Conservation (phyloP, 2,888 invertebrate genomes). For the Lasioglossum vierecki region DNA sequence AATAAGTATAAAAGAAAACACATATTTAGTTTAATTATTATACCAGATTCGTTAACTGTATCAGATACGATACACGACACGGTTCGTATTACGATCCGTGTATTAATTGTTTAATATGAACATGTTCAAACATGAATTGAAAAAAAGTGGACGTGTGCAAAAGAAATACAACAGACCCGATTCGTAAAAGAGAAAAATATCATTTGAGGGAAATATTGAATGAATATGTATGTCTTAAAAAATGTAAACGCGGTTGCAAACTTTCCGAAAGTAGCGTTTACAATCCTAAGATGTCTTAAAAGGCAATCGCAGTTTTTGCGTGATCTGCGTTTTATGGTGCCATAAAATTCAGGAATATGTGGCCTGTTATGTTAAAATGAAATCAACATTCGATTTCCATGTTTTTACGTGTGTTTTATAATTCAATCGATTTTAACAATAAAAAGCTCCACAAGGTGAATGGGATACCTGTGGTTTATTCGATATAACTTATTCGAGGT, state of each 20-base stretch:
- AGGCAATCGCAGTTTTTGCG: conserved; percentile 5
- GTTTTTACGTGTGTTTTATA: background rate
- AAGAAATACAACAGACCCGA: background rate
- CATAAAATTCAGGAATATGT: background rate
- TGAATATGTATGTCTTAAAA: background rate
- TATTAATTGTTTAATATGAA: no score
- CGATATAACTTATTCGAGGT: background rate
- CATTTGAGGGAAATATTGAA: background rate
- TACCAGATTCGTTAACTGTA: no score
- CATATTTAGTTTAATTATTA: no score
- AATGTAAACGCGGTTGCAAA: background rate
- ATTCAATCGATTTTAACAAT: background rate
- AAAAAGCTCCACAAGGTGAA: background rate
- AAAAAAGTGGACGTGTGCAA: background rate
- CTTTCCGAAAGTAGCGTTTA: background rate
- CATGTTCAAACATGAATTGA: no score
- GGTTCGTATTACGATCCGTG: no score
- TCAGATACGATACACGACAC: no score
- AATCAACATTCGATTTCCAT: background rate
- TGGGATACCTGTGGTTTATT: background rate
- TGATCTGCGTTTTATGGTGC: background rate
- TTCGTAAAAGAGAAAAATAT: background rate
- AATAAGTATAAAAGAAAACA: no score
- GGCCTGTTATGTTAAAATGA: background rate
- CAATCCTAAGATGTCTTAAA: background rate